Conservation (phyloP, 92 coral and sea anemone genomes). For the Porites lobata region DNA sequence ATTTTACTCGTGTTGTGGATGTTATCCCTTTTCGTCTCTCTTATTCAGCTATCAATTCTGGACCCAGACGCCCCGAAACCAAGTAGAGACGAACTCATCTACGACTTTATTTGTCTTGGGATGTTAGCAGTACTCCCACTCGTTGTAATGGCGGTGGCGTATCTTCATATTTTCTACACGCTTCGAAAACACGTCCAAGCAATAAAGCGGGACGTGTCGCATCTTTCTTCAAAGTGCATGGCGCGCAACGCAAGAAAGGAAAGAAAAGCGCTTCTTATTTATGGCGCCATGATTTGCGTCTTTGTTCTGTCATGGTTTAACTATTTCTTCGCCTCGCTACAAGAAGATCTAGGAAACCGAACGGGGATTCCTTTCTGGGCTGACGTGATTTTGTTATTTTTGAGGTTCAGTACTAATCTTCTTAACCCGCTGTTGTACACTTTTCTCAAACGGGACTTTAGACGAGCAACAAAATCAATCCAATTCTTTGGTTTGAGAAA, state of each 20-base stretch:
- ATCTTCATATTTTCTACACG: slow-evolving; percentile 72
- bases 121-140: slow-evolving; percentile 73
- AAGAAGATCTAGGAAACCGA: slow-evolving; percentile 49
- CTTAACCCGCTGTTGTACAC: slow-evolving; percentile 84
- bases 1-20: slow-evolving; percentile 57
- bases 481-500: background rate
- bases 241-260: slow-evolving; percentile 72
- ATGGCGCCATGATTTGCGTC: slow-evolving; percentile 75
- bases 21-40: slow-evolving; percentile 60
- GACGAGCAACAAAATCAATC: slow-evolving; percentile 57
- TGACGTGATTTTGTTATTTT: slow-evolving; percentile 39
- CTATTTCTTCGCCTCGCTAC: slow-evolving; percentile 73
- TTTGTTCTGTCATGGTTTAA: slow-evolving; percentile 82
- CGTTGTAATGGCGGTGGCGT: slow-evolving; percentile 72
- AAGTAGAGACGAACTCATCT: slow-evolving; percentile 28
- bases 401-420: slow-evolving; percentile 71
- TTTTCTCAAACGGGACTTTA: slow-evolving; percentile 83
- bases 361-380: slow-evolving; percentile 69
- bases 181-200: slow-evolving; percentile 60
- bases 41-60: slow-evolving; percentile 73
- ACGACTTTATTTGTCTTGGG: slow-evolving; percentile 59
- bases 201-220: slow-evolving; percentile 70
- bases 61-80: slow-evolving; percentile 21
- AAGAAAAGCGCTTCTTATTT: slow-evolving; percentile 71
- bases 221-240: slow-evolving; percentile 49